phyloP scores from a whole-genome alignment of 1,140 invertebrate genomes.

The Bombus ignitus region DNA sequence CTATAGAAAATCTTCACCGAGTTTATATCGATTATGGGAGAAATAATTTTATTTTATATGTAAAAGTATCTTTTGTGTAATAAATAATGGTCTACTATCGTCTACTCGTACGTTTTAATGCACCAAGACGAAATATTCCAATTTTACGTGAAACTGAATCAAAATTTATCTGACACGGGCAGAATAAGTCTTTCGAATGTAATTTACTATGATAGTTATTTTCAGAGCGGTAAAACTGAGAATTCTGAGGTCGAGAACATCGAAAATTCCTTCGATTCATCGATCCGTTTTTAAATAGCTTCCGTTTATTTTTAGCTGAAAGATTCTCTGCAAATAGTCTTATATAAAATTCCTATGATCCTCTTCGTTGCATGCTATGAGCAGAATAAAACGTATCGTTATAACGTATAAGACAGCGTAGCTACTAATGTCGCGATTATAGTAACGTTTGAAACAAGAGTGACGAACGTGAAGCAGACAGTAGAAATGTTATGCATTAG shows the following conservation, averaged over 20 bases:
- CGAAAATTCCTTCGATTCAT: slow-evolving; percentile 58
- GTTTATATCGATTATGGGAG: background rate
- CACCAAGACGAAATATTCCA: background rate
- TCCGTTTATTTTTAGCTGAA: slow-evolving; percentile 52
- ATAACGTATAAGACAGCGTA: background rate
- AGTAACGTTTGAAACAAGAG: background rate
- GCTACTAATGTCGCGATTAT: too few species aligned
- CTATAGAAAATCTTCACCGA: background rate
- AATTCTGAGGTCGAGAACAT: slow-evolving; percentile 49
- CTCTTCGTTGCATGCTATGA: background rate
- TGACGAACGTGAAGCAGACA: slow-evolving; percentile 22
- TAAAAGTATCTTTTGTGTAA: background rate
- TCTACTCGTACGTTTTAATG: background rate
- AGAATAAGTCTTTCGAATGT: background rate
- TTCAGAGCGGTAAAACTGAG: slow-evolving; percentile 33
- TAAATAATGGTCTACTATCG: background rate
- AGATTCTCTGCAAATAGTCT: slow-evolving; percentile 39
- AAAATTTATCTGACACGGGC: background rate
- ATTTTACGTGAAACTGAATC: background rate
- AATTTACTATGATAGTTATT: slow-evolving; percentile 55
- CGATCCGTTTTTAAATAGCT: slow-evolving; percentile 27
- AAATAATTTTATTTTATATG: too few species aligned
- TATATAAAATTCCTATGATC: slow-evolving; percentile 25
- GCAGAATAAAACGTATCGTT: background rate
- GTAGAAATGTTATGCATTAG: slow-evolving; percentile 61